Conservation (phyloP, 2,888 invertebrate genomes). For the Drosophila differens region DNA sequence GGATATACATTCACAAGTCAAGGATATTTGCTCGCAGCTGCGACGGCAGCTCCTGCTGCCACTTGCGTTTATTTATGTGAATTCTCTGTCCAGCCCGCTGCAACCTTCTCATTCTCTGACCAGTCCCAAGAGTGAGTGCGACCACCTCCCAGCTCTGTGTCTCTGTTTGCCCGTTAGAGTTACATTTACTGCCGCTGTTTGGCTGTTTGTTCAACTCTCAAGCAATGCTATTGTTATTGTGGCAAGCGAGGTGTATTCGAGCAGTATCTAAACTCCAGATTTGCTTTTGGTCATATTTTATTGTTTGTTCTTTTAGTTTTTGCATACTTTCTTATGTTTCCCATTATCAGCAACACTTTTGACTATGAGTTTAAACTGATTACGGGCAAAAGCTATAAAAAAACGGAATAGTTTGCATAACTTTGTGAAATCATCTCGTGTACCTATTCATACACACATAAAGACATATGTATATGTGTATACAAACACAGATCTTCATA, state of each 20-base stretch:
- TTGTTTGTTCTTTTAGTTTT: neutral
- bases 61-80: constrained; percentile 69
- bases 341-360: neutral
- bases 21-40: constrained; percentile 52
- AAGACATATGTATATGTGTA: neutral
- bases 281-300: neutral
- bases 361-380: neutral
- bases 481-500: constrained; percentile 16
- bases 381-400: neutral
- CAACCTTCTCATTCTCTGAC: neutral
- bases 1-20: constrained; percentile 43
- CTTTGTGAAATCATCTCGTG: constrained; percentile 12
- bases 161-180: constrained; percentile 30
- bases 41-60: constrained; percentile 32
- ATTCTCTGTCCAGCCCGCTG: constrained; percentile 36
- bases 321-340: neutral
- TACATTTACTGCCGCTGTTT: constrained; percentile 35
- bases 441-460: neutral
- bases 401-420: neutral
- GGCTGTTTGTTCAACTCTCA: constrained; percentile 56
- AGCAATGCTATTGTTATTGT: constrained; percentile 36
- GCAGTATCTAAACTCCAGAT: neutral
- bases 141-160: neutral
- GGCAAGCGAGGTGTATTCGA: constrained; percentile 20
- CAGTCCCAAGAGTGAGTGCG: neutral